These are phyloP conservation scores for Benthosema pterotum DNA, from an alignment of 2,797 vertebrate species.

Conservation along the genomic window DNA sequence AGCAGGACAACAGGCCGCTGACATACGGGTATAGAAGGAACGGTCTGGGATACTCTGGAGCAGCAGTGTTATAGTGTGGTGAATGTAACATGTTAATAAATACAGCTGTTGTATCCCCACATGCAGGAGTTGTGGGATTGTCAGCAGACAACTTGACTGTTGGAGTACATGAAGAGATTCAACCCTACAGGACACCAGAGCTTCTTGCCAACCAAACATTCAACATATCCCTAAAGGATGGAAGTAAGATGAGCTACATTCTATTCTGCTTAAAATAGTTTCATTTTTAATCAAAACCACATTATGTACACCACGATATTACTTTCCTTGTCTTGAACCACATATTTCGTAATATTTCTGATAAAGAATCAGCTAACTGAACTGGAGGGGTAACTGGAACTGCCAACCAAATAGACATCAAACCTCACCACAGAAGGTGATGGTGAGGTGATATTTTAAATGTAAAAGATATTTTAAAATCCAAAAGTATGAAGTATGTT, in stretches of 20 bases:
- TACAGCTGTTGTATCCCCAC: not conserved
- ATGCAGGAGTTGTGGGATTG: constrained; percentile 33
- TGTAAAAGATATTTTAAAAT: not conserved
- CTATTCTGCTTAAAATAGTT: not conserved
- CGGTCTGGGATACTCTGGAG: not conserved
- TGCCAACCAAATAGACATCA: constrained; percentile 22
- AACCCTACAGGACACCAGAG: not conserved
- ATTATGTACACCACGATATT: not conserved
- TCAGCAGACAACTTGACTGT: constrained; percentile 29
- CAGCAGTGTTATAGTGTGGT: not conserved
- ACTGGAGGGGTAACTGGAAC: not conserved
- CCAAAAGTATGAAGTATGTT: not conserved
- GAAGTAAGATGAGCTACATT: constrained; percentile 23
- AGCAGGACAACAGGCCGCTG: not conserved
- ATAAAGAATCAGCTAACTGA: not conserved
- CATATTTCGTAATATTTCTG: no score
- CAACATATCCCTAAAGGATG: not conserved
- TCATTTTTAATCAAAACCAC: not conserved
- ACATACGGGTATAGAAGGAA: not conserved
- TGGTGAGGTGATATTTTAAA: constrained; percentile 36
- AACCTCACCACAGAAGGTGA: constrained; percentile 32
- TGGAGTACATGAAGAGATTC: not conserved
- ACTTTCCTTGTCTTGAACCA: not conserved
- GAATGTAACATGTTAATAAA: not conserved
- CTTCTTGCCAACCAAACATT: constrained; percentile 23